phyloP scores from a whole-genome alignment of 2,797 vertebrate species.

The Hippoglossus hippoglossus region DNA sequence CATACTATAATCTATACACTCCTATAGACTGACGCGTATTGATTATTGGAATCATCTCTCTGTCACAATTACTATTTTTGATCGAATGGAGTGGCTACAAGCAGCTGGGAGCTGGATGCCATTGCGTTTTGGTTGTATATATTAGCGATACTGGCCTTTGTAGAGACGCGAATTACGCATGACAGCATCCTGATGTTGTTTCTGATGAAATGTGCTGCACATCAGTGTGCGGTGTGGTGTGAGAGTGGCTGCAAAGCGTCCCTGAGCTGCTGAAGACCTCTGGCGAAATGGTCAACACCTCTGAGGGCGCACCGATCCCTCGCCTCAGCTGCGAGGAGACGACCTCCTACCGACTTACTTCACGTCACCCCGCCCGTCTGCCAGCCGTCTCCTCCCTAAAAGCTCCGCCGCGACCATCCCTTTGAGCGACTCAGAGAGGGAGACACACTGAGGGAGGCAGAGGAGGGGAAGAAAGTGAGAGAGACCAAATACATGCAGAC shows the following conservation, averaged over 20 bases:
- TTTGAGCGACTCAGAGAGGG: slow-evolving; percentile 53
- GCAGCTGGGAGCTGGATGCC: neutral
- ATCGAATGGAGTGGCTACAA: neutral
- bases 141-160: neutral
- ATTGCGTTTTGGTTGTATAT: neutral
- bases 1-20: neutral
- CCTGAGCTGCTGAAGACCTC: slow-evolving; percentile 19
- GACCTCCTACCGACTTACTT: slow-evolving; percentile 76
- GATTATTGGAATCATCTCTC: slow-evolving; percentile 7
- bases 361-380: slow-evolving; percentile 83
- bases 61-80: slow-evolving; percentile 16
- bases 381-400: slow-evolving; percentile 79
- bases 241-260: slow-evolving; percentile 22
- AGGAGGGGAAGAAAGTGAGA: slow-evolving; percentile 22
- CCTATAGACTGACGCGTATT: neutral
- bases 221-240: slow-evolving; percentile 7
- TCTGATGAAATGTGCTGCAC: neutral
- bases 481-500: slow-evolving; percentile 54
- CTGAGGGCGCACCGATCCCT: slow-evolving; percentile 60
- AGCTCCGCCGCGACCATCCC: slow-evolving; percentile 61
- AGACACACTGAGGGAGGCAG: neutral
- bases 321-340: slow-evolving; percentile 63
- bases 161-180: neutral
- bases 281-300: slow-evolving; percentile 48
- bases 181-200: neutral